These are phyloP conservation scores for Apaloderma vittatum DNA, from an alignment of 2,113 vertebrate species.

Conservation along the genomic window DNA sequence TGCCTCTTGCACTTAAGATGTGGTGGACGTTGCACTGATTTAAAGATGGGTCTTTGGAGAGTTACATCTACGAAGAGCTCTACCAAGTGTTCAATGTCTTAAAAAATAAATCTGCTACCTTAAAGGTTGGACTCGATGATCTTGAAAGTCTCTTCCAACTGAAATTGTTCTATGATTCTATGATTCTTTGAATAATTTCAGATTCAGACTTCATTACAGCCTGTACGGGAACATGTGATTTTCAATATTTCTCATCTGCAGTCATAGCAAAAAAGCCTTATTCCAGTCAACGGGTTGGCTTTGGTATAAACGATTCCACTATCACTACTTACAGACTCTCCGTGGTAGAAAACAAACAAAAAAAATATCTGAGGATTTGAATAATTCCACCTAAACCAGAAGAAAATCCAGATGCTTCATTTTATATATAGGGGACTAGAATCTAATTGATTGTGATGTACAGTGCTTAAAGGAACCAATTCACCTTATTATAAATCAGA, in stretches of 20 bases:
- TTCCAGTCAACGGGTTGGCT: neutral
- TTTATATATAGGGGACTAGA: neutral
- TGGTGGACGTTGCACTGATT: neutral
- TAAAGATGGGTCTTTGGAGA: neutral
- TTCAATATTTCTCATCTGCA: neutral
- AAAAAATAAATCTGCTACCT: neutral
- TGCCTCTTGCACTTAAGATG: neutral
- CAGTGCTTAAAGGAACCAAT: neutral
- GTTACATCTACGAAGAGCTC: neutral
- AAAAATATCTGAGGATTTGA: neutral
- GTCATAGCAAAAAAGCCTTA: neutral
- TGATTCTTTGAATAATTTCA: neutral
- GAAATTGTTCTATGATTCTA: too few relatives aligned
- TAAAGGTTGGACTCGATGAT: too few relatives aligned
- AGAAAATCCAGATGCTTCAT: fast-evolving
- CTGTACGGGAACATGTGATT: neutral
- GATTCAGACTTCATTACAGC: neutral
- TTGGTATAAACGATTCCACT: neutral
- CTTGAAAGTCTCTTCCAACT: too few relatives aligned
- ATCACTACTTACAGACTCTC: neutral
- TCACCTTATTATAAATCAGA: neutral
- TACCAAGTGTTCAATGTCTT: neutral
- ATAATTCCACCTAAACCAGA: neutral
- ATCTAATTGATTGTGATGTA: neutral
- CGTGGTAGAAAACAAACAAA: neutral